A percentile compares a stretch with the other conserved stretches of the same genome.
Conservation (phyloP, 2,888 invertebrate genomes). For the Uropetala carovei region DNA sequence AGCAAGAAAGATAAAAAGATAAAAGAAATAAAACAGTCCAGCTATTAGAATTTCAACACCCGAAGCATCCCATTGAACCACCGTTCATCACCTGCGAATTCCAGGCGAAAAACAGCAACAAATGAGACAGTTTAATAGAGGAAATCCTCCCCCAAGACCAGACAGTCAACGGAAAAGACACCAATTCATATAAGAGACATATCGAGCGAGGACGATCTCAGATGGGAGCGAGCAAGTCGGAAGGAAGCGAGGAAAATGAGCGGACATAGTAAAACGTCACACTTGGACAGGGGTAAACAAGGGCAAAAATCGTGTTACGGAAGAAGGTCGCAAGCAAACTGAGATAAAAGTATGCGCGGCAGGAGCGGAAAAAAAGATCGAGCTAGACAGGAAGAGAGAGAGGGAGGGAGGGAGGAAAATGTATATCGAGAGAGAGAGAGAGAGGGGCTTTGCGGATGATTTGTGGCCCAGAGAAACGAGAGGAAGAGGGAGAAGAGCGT, state of each 20-base stretch:
- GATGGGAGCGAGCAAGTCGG: no score
- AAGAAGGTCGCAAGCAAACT: not conserved
- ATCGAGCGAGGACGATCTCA: no score
- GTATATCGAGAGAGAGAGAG: not conserved
- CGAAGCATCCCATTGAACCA: no score
- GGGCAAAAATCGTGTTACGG: conserved; percentile 13
- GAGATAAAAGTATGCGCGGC: not conserved
- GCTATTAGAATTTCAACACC: no score
- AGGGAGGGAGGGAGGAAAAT: not conserved
- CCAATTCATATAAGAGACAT: no score
- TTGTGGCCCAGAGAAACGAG: conserved; percentile 31
- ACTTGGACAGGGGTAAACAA: not conserved
- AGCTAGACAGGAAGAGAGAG: not conserved
- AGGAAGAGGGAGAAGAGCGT: not conserved
- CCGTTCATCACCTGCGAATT: no score
- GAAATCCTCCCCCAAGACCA: no score
- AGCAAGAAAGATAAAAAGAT: no score
- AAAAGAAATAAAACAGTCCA: no score
- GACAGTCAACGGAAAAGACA: no score
- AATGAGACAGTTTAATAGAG: no score
- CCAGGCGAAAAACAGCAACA: no score
- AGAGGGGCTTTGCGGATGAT: conserved; percentile 20
- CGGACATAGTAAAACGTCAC: conserved; percentile 1
- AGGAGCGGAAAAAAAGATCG: not conserved
- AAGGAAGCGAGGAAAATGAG: not conserved